Evolutionary conservation across 2,113 vertebrate genomes (phyloP).

Genomic region (Calidris pygmaea): DNA sequence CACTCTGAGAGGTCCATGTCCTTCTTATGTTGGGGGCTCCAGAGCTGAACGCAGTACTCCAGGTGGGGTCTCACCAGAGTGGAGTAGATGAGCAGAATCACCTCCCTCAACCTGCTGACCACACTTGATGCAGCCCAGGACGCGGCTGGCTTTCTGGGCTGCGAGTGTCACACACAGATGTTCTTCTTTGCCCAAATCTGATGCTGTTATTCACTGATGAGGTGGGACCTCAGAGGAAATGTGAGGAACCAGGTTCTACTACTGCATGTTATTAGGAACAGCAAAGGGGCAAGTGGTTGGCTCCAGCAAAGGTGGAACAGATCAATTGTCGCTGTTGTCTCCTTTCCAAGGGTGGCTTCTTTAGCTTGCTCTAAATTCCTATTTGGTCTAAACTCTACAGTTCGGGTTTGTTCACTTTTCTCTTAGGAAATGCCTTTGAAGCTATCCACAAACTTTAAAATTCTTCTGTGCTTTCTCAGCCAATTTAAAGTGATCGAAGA

Average conservation of each 20-base stretch:
- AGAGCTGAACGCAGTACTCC: not conserved
- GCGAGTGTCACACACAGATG: not conserved
- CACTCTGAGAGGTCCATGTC: not conserved
- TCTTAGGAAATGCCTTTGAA: not conserved
- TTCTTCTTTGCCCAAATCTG: not conserved
- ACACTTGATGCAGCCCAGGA: not conserved
- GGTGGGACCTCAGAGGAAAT: not conserved
- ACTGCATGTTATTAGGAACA: rapidly evolving
- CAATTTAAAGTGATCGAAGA: not conserved
- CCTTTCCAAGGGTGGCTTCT: not conserved
- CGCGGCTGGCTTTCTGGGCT: not conserved
- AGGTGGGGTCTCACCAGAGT: not conserved
- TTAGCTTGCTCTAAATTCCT: not conserved
- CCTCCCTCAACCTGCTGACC: not conserved
- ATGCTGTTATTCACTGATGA: not conserved
- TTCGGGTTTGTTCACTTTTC: not conserved
- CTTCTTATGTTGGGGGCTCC: not conserved
- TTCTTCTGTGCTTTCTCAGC: not conserved
- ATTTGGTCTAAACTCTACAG: not conserved
- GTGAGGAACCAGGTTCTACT: not conserved
- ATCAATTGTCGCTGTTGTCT: not conserved
- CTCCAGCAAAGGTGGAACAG: not conserved
- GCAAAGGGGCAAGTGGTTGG: not conserved
- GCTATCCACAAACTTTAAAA: not conserved
- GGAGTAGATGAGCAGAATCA: not conserved